Evolutionary conservation across 2,113 vertebrate genomes (phyloP).

Genomic region (Scalopus aquaticus): DNA sequence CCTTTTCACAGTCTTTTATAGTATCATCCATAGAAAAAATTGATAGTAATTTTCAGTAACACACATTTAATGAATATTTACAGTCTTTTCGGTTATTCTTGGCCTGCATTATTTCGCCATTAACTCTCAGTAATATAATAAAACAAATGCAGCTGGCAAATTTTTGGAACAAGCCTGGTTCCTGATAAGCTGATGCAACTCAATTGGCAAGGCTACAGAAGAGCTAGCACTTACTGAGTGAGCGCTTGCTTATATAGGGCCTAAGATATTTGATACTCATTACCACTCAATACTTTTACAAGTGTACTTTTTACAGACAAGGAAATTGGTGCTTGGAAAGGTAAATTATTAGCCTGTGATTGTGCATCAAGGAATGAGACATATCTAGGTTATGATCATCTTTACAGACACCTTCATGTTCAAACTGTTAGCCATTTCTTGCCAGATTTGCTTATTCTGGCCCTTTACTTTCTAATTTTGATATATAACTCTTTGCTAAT

Average conservation of each 20-base stretch:
- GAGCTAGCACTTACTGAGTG: not conserved
- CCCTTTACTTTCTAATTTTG: conserved; percentile 2
- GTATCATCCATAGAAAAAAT: not conserved
- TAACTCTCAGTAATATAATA: conserved; percentile 31
- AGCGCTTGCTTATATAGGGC: not conserved
- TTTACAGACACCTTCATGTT: not conserved
- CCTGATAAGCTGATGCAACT: not conserved
- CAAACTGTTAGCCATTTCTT: not conserved
- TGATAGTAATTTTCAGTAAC: not conserved
- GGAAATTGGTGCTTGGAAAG: not conserved
- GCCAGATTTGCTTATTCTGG: not conserved
- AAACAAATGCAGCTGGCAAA: conserved; percentile 1
- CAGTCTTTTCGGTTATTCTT: not conserved
- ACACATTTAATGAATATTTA: not conserved
- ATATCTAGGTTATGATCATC: not conserved
- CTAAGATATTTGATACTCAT: not conserved
- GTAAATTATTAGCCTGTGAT: not conserved
- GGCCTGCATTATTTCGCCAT: not conserved
- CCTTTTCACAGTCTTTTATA: not conserved
- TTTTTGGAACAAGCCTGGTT: not conserved
- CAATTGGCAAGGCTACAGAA: not conserved
- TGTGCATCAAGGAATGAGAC: not conserved
- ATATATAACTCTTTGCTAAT: not conserved
- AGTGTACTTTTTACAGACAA: not conserved
- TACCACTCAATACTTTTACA: not conserved